A percentile compares a stretch with the other conserved stretches of the same genome.
phyloP scores from a whole-genome alignment of 1,140 invertebrate species.

The Drosophila saltans region DNA sequence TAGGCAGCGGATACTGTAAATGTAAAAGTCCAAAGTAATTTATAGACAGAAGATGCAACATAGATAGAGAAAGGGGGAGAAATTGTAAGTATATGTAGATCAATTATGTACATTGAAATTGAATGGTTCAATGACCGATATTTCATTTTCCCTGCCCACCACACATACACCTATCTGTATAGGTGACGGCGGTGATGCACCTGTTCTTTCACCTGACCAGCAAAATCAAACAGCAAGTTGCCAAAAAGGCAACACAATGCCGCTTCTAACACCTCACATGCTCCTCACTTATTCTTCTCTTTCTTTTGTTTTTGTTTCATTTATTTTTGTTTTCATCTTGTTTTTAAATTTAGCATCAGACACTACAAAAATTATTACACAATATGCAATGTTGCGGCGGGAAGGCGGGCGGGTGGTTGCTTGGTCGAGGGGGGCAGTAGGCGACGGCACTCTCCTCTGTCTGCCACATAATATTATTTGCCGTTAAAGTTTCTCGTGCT shows the following conservation, averaged over 20 bases:
- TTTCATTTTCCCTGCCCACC: neutral
- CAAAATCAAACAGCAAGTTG: constrained; percentile 6
- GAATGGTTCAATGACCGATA: neutral
- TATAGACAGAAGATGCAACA: neutral
- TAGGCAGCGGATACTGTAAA: constrained; percentile 80
- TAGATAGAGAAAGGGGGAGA: neutral
- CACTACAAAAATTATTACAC: constrained; percentile 62
- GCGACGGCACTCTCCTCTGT: neutral
- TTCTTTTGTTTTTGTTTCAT: neutral
- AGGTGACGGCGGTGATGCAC: constrained; percentile 23
- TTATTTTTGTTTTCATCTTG: neutral
- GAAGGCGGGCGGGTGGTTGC: too few relatives aligned
- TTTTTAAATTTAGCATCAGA: constrained; percentile 68
- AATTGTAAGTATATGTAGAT: neutral
- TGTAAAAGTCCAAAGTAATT: constrained; percentile 8
- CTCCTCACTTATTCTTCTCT: neutral
- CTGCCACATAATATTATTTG: constrained; percentile 42
- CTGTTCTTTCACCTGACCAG: constrained; percentile 40
- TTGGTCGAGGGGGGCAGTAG: too few relatives aligned
- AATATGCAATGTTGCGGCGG: constrained; percentile 45
- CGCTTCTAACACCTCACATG: neutral
- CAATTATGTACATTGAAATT: constrained; percentile 44
- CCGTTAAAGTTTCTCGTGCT: constrained; percentile 15
- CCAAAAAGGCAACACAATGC: constrained; percentile 34
- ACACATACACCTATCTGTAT: neutral